Evolutionary conservation across 2,797 vertebrate genomes (phyloP), one percentile per base, ranked within the genome.

Genomic region (Danio tinwini): DNA sequence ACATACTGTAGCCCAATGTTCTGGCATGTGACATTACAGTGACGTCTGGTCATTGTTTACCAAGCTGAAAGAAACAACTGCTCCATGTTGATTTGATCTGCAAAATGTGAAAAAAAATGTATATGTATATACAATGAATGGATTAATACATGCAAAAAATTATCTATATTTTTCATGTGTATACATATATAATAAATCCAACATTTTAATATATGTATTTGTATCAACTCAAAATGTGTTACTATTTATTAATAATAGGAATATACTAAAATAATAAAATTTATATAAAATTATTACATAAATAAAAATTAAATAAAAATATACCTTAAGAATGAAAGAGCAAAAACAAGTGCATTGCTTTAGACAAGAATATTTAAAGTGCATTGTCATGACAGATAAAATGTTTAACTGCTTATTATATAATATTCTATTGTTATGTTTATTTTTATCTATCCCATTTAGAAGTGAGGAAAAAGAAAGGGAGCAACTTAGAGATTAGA

Each of bases 361-460:
- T 5, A 21, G 12, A 55, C 7, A 16, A 47, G 3, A 59, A 62
- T 74, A 74, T 47, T 47, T 74, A 16, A 47, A 73, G 71, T 59
- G 42, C 71, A 73, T 39, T 58, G n/a, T 61, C 44, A 74, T 49
- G 56, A 12, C 59, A 45, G 10, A 69, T 61, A 19, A 59, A 69
- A 49, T 49, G 62, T 44, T 79, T 17, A 59, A 58, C 16, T 10
- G 5, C 10, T 29, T 29, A 21, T 13, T 47, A 59, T 16, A 45
- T 29, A 73, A 29, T 59, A 78, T 6, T 39, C 50, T 78, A 55
- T 77, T 84, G 80, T 74, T 74, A 69, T 83, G 86, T 87, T 62
- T 87, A 80, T 50, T 76, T 58, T 50, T 80, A 11, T 84, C 75
- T 86, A 7, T 40, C 69, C 81, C 68, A 68, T 74, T 68, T 19